Conservation (phyloP, 2,797 vertebrate genomes). For the Anniella stebbinsi region DNA sequence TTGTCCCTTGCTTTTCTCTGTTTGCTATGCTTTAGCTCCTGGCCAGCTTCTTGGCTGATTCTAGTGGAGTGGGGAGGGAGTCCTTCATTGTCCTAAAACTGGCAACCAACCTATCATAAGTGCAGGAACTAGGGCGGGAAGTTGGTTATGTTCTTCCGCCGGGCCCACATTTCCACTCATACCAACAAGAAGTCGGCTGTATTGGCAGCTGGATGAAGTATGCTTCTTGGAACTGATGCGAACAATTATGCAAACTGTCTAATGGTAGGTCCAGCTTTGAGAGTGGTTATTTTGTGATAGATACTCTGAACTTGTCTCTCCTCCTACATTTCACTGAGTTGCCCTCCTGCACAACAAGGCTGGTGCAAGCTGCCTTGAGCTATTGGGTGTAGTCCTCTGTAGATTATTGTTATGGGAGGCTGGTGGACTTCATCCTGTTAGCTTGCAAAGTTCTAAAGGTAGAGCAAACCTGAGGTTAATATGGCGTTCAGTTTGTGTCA, state of each 20-base stretch:
- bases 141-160: neutral
- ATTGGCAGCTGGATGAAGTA: neutral
- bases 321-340: neutral
- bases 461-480: neutral
- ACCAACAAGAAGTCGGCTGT: neutral
- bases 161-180: neutral
- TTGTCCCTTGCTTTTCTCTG: neutral
- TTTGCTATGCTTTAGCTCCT: neutral
- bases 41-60: neutral
- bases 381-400: neutral
- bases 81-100: neutral
- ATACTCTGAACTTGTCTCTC: neutral
- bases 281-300: neutral
- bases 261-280: neutral
- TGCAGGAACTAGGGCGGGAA: neutral
- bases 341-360: too few species aligned
- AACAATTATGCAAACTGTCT: neutral
- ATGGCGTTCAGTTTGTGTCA: neutral
- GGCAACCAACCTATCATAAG: neutral
- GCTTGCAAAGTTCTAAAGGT: neutral
- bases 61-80: neutral
- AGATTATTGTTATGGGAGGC: neutral
- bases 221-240: neutral
- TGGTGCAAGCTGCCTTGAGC: neutral
- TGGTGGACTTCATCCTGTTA: neutral